Evolutionary conservation across 2,797 vertebrate species (phyloP).

Genomic region (Labeo calbasu): DNA sequence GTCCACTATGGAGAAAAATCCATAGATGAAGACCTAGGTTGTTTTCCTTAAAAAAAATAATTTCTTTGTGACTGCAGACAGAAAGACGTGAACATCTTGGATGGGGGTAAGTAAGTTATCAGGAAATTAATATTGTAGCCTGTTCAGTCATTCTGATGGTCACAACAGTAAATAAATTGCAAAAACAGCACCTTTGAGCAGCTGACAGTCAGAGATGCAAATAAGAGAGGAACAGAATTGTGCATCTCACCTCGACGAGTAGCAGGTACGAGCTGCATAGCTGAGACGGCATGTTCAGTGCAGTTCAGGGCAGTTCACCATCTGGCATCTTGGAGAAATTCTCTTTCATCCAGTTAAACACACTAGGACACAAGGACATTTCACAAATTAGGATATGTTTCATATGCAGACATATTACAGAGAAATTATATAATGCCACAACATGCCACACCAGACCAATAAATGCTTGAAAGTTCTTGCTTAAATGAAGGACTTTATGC

Average conservation of each 20-base stretch:
- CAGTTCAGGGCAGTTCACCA: slow-evolving; percentile 76
- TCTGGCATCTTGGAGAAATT: slow-evolving; percentile 67
- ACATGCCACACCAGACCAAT: slow-evolving; percentile 58
- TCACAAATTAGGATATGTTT: background rate
- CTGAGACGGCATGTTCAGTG: slow-evolving; percentile 87
- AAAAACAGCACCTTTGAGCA: slow-evolving; percentile 62
- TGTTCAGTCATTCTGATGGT: slow-evolving; percentile 53
- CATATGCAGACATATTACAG: background rate
- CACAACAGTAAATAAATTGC: background rate
- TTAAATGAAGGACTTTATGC: background rate
- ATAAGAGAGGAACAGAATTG: slow-evolving; percentile 86
- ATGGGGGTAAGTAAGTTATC: too few relatives aligned
- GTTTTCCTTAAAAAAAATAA: too few relatives aligned
- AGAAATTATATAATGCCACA: background rate
- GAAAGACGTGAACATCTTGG: too few relatives aligned
- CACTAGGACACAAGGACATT: background rate
- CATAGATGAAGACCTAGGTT: too few relatives aligned
- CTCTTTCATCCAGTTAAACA: slow-evolving; percentile 57
- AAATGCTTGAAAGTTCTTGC: too few relatives aligned
- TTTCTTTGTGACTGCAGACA: too few relatives aligned
- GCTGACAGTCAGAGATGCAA: slow-evolving; percentile 73
- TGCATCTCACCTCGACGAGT: slow-evolving; percentile 87
- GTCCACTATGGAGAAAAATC: too few relatives aligned
- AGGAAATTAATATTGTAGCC: background rate
- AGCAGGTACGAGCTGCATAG: slow-evolving; percentile 75